Percentiles rank a stretch among this genome's conserved stretches.
Conservation (phyloP, 2,888 invertebrate species). For the Erebia epiphron region DNA sequence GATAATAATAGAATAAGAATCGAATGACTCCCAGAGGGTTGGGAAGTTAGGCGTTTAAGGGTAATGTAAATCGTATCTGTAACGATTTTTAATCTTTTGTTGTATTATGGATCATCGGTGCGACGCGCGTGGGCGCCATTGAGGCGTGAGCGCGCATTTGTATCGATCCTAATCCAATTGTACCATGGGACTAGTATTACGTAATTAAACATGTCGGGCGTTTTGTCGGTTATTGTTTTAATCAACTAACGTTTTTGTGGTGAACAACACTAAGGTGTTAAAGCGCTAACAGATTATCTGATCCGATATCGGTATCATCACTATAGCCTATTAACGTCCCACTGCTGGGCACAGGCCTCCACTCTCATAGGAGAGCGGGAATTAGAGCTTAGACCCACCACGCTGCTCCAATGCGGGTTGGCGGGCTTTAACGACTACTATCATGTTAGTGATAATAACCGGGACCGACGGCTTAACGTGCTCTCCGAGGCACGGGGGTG, state of each 20-base stretch:
- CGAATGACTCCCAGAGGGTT: slow-evolving; percentile 3
- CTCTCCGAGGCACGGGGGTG: too few species aligned
- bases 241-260: slow-evolving; percentile 15
- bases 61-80: not conserved
- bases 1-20: too few species aligned
- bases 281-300: too few species aligned
- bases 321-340: too few species aligned
- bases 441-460: too few species aligned
- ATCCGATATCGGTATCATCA: too few species aligned
- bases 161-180: slow-evolving; percentile 73
- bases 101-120: slow-evolving; percentile 78
- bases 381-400: too few species aligned
- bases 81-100: slow-evolving; percentile 64
- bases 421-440: too few species aligned
- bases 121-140: slow-evolving; percentile 76
- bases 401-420: too few species aligned
- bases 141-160: slow-evolving; percentile 75
- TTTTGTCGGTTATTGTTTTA: slow-evolving; percentile 21
- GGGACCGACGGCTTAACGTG: too few species aligned
- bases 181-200: slow-evolving; percentile 69
- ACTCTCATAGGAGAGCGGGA: too few species aligned
- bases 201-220: slow-evolving; percentile 41
- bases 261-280: not conserved
- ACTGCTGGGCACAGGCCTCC: too few species aligned
- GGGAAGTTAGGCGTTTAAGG: not conserved